Percentiles rank a stretch among this genome's conserved stretches.
phyloP scores from a whole-genome alignment of 2,113 vertebrate genomes.

The Campylorhamphus procurvoides region DNA sequence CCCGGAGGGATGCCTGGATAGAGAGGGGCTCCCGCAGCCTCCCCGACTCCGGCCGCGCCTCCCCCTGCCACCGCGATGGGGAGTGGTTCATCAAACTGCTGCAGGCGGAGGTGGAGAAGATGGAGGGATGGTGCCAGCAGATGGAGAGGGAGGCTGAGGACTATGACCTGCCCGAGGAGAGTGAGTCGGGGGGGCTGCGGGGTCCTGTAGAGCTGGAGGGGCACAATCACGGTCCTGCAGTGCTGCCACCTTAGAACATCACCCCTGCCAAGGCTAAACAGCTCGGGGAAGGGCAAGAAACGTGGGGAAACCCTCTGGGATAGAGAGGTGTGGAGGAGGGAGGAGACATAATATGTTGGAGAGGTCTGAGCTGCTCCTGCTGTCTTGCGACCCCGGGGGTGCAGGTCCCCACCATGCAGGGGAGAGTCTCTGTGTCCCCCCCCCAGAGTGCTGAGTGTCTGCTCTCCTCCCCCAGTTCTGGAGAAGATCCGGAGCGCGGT shows the following conservation, averaged over 20 bases:
- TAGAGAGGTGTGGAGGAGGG: not conserved
- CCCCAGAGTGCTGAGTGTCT: not conserved
- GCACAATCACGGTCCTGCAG: not conserved
- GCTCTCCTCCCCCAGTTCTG: conserved; percentile 78
- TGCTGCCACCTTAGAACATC: not conserved
- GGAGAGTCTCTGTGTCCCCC: not conserved
- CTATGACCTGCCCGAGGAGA: conserved; percentile 92
- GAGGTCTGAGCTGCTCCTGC: not conserved
- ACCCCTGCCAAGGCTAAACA: not conserved
- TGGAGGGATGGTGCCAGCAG: conserved; percentile 98
- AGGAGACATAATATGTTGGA: rapidly evolving
- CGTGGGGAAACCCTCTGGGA: rapidly evolving
- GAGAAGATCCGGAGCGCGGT: conserved; percentile 95
- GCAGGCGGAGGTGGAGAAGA: conserved; percentile 94
- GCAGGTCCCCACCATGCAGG: not conserved
- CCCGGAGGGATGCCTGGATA: conserved; percentile 84
- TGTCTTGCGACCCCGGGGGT: not conserved
- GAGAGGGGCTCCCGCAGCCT: conserved; percentile 92
- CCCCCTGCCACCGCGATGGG: conserved; percentile 92
- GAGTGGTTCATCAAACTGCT: conserved; percentile 96
- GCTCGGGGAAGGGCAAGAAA: not conserved
- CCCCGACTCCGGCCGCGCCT: conserved; percentile 91
- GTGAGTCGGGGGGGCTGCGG: conserved; percentile 73
- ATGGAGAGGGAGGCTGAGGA: conserved; percentile 97
- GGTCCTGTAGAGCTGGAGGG: not conserved